Evolutionary conservation across 2,797 vertebrate species (phyloP).

Genomic region (Glossophaga mutica): DNA sequence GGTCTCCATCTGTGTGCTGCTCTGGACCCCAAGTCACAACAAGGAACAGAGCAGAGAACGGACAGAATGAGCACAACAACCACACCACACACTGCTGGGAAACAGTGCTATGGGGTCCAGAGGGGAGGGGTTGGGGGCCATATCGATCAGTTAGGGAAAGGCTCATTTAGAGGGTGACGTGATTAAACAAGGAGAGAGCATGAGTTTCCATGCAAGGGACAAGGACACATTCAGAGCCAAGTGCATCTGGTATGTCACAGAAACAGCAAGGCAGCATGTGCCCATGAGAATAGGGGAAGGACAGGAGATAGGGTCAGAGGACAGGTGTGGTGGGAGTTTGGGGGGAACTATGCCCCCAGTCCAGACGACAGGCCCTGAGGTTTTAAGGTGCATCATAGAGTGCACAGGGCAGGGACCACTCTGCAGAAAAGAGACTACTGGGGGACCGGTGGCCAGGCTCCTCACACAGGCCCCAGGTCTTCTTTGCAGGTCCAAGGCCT

Average conservation of each 20-base stretch:
- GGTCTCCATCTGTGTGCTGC: background rate
- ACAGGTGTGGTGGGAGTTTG: fast-evolving
- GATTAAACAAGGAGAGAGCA: background rate
- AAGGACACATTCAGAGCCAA: background rate
- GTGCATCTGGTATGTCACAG: background rate
- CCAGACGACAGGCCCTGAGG: background rate
- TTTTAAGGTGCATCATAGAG: background rate
- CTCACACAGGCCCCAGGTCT: background rate
- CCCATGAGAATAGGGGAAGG: background rate
- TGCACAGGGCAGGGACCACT: background rate
- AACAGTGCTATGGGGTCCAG: background rate
- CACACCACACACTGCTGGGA: background rate
- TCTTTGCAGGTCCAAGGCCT: background rate
- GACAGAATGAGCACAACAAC: no score
- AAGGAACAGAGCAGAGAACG: no score
- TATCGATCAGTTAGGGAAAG: background rate
- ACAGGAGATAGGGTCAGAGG: no score
- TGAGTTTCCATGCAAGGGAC: background rate
- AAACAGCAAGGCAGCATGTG: background rate
- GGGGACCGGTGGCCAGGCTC: background rate
- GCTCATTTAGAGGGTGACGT: background rate
- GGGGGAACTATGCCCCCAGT: background rate
- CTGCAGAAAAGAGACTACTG: background rate
- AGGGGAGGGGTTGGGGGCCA: background rate
- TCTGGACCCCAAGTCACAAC: background rate